These are phyloP conservation scores for Oreocharis arfaki DNA, from an alignment of 2,113 vertebrate species.

Conservation along the genomic window DNA sequence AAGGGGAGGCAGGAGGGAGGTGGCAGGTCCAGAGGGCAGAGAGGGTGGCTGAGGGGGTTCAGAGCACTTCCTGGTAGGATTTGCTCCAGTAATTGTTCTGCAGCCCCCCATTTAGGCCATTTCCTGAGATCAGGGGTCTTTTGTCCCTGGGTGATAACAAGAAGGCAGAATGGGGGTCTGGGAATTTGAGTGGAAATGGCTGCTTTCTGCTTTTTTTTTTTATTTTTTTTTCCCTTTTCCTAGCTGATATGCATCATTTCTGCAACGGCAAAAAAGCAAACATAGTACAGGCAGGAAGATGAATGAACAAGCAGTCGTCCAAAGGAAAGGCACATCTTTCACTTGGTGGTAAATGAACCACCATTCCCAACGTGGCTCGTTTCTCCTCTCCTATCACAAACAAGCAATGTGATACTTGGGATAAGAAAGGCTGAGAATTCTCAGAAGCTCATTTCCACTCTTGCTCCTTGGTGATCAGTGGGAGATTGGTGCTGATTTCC, in stretches of 20 bases:
- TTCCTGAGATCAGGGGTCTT: slow-evolving; percentile 7
- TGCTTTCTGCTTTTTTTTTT: background rate
- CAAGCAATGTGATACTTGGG: background rate
- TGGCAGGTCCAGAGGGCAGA: background rate
- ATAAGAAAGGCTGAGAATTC: background rate
- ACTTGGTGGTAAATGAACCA: background rate
- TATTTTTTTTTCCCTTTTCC: background rate
- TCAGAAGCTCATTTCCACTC: background rate
- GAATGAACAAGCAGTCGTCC: background rate
- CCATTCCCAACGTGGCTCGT: accelerated
- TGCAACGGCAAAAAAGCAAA: background rate
- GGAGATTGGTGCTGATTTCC: background rate
- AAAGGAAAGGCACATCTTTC: background rate
- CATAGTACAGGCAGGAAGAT: background rate
- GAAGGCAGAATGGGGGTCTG: background rate
- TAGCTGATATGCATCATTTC: background rate
- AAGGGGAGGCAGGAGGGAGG: background rate
- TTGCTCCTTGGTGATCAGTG: background rate
- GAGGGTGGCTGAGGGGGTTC: background rate
- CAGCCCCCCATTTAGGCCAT: background rate
- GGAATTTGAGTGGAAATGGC: background rate
- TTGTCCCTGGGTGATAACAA: background rate
- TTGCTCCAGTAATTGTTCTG: background rate
- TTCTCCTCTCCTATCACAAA: background rate
- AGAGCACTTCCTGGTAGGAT: background rate